These are phyloP conservation scores for Sarcophaga carnaria DNA, from an alignment of 2,888 invertebrate genomes.

Conservation along the genomic window DNA sequence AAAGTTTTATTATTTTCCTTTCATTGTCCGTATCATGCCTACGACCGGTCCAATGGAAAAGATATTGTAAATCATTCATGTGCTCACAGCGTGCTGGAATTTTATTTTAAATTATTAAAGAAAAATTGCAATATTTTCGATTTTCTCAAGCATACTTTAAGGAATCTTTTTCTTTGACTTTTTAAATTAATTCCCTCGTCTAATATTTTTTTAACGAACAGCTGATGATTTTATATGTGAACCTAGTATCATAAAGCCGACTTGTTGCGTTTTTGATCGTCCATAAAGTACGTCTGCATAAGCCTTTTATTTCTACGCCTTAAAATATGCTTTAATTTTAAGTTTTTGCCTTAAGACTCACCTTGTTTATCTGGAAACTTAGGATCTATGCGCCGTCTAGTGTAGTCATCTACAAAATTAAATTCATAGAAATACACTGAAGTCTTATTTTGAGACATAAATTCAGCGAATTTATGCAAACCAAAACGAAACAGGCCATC, in stretches of 20 bases:
- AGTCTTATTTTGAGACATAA: conserved; percentile 79
- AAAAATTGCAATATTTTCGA: background rate
- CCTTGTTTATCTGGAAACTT: conserved; percentile 42
- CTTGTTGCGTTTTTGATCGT: background rate
- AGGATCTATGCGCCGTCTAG: background rate
- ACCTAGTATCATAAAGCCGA: background rate
- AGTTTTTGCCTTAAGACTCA: background rate
- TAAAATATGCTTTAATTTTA: background rate
- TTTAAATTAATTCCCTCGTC: too few relatives aligned
- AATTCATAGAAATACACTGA: conserved; percentile 64
- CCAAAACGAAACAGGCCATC: conserved; percentile 83
- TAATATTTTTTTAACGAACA: too few relatives aligned
- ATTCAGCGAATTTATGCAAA: conserved; percentile 81
- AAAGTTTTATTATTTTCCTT: conserved; percentile 79
- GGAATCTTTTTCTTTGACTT: too few relatives aligned
- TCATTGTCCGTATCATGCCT: background rate
- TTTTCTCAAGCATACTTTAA: background rate
- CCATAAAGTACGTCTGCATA: background rate
- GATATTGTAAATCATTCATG: conserved; percentile 83
- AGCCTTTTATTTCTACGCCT: background rate
- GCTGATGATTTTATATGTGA: too few relatives aligned
- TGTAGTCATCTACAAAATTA: conserved; percentile 63
- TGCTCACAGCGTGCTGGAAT: conserved; percentile 77
- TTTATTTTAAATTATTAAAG: conserved; percentile 15
- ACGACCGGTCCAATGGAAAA: conserved; percentile 76